Conservation (phyloP, 2,113 vertebrate genomes). For the Phycodurus eques region DNA sequence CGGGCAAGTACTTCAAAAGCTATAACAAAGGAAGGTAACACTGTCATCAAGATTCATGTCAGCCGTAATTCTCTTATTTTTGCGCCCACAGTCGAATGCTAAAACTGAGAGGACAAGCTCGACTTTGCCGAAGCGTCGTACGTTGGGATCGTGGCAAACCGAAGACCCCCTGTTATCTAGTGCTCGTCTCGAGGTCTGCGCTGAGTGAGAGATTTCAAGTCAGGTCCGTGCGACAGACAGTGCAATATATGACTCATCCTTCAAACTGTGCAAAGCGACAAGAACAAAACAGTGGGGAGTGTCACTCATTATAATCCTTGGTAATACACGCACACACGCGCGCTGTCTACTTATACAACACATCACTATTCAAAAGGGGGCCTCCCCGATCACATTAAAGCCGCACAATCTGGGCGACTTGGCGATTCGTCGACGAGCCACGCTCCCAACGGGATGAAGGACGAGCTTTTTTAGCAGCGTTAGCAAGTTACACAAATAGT, state of each 20-base stretch:
- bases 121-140: no score
- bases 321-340: slow-evolving; percentile 1
- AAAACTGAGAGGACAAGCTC: no score
- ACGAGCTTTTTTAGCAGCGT: neutral
- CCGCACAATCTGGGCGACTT: neutral
- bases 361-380: neutral
- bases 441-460: neutral
- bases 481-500: neutral
- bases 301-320: slow-evolving; percentile 3
- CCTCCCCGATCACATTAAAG: neutral
- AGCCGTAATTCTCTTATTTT: no score
- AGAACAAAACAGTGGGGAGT: slow-evolving; percentile 21
- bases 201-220: neutral
- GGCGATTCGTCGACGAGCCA: neutral
- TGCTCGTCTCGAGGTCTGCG: neutral
- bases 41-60: no score
- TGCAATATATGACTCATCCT: neutral
- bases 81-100: no score
- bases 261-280: slow-evolving; percentile 20
- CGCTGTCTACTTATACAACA: slow-evolving; percentile 18
- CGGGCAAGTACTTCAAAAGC: no score
- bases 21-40: no score
- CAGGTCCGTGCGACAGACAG: neutral
- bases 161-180: neutral
- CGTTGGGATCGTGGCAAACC: neutral